Evolutionary conservation across 1,140 invertebrate genomes (phyloP).

Genomic region (Drosophila virilis): DNA sequence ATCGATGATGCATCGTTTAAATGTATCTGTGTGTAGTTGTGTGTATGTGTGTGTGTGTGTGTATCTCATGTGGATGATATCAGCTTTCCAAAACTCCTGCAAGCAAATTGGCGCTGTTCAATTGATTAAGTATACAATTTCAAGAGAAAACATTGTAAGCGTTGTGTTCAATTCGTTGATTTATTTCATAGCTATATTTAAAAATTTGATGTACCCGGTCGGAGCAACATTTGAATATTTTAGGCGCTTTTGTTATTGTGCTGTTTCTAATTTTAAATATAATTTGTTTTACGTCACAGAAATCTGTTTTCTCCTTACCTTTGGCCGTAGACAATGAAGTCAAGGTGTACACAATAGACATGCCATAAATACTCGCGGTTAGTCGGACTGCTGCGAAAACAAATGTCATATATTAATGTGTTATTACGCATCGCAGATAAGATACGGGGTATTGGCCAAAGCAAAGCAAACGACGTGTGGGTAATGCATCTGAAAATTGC

Average conservation of each 20-base stretch:
- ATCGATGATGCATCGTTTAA: constrained; percentile 45
- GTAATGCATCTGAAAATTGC: constrained; percentile 19
- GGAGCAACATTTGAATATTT: constrained; percentile 17
- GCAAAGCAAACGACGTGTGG: background rate
- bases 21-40: background rate
- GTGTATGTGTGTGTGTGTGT: background rate
- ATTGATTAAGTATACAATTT: constrained; percentile 24
- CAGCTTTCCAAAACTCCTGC: constrained; percentile 33
- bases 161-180: constrained; percentile 26
- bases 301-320: constrained; percentile 16
- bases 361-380: constrained; percentile 43
- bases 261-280: constrained; percentile 52
- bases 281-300: constrained; percentile 54
- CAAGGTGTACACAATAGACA: constrained; percentile 29
- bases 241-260: constrained; percentile 45
- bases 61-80: constrained; percentile 34
- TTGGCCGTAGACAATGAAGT: constrained; percentile 23
- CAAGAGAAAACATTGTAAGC: background rate
- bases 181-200: constrained; percentile 31
- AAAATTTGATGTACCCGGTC: background rate
- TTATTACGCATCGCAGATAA: constrained; percentile 4
- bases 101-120: constrained; percentile 6
- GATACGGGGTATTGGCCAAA: constrained; percentile 3
- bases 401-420: constrained; percentile 10
- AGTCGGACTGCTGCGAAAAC: constrained; percentile 1